Evolutionary conservation across 1,140 invertebrate genomes (phyloP).

Genomic region (Heliconius melpomene): DNA sequence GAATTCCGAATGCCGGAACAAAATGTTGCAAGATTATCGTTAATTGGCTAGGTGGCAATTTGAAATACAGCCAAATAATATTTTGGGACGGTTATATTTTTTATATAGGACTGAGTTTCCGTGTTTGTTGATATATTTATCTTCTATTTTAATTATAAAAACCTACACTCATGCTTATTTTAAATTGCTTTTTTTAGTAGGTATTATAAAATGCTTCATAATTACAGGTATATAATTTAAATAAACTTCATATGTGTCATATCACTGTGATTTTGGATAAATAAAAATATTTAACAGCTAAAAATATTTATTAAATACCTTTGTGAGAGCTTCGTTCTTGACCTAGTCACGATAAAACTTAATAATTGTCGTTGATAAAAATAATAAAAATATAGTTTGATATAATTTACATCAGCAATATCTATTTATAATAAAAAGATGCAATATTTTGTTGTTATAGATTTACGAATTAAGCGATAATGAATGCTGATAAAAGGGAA

Average conservation of each 20-base stretch:
- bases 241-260: too few relatives aligned
- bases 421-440: not conserved
- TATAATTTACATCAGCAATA: not conserved
- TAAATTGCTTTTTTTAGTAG: too few relatives aligned
- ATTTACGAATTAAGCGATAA: not conserved
- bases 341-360: not conserved
- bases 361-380: not conserved
- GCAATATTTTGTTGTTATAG: not conserved
- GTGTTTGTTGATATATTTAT: not conserved
- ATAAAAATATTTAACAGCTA: too few relatives aligned
- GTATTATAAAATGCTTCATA: too few relatives aligned
- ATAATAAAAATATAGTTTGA: not conserved
- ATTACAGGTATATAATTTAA: too few relatives aligned
- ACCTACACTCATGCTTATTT: too few relatives aligned
- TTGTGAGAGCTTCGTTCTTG: not conserved
- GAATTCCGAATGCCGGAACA: not conserved
- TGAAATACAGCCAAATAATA: constrained; percentile 3
- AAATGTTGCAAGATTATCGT: not conserved
- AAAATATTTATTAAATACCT: not conserved
- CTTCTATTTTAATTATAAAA: not conserved
- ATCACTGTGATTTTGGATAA: too few relatives aligned
- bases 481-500: not conserved
- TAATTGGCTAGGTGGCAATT: not conserved
- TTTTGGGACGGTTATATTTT: not conserved
- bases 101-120: not conserved